Evolutionary conservation across 2,888 invertebrate genomes (phyloP).

Genomic region (Dicycla oo): DNA sequence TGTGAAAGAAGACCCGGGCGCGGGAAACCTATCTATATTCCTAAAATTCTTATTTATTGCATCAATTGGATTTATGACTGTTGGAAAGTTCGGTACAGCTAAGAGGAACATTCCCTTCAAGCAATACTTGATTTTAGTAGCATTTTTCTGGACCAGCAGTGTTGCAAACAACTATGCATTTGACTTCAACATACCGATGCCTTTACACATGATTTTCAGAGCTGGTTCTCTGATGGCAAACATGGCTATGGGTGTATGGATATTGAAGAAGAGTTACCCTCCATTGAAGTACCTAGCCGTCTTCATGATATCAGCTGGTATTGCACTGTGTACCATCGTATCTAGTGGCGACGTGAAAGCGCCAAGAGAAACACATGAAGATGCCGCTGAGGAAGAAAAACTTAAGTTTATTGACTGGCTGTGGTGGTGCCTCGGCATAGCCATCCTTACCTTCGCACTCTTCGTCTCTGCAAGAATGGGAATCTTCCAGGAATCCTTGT

Average conservation of each 20-base stretch:
- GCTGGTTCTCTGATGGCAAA: slow-evolving; percentile 99
- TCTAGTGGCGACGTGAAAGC: slow-evolving; percentile 94
- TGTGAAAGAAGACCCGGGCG: slow-evolving; percentile 96
- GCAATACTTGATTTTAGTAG: slow-evolving; percentile 95
- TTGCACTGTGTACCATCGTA: slow-evolving; percentile 96
- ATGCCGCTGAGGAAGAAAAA: slow-evolving; percentile 83
- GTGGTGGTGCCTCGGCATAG: slow-evolving; percentile 93
- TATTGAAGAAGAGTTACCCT: slow-evolving; percentile 95
- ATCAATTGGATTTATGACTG: slow-evolving; percentile 96
- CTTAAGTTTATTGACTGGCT: slow-evolving; percentile 87
- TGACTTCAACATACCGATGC: slow-evolving; percentile 99
- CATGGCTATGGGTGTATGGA: slow-evolving; percentile 97
- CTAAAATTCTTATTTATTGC: slow-evolving; percentile 98
- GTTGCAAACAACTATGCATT: slow-evolving; percentile 98
- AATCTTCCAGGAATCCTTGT: slow-evolving; percentile 97
- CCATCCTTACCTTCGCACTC: slow-evolving; percentile 95
- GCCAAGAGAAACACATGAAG: slow-evolving; percentile 83
- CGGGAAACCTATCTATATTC: slow-evolving; percentile 99
- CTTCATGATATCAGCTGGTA: slow-evolving; percentile 97
- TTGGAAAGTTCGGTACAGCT: slow-evolving; percentile 95
- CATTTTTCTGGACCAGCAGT: slow-evolving; percentile 97
- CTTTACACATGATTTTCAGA: slow-evolving; percentile 99
- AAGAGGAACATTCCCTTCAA: slow-evolving; percentile 93
- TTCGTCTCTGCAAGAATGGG: slow-evolving; percentile 99
- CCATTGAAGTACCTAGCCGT: slow-evolving; percentile 97